Evolutionary conservation across 2,888 invertebrate genomes (phyloP).

Genomic region (Ormyrus nitidulus): DNA sequence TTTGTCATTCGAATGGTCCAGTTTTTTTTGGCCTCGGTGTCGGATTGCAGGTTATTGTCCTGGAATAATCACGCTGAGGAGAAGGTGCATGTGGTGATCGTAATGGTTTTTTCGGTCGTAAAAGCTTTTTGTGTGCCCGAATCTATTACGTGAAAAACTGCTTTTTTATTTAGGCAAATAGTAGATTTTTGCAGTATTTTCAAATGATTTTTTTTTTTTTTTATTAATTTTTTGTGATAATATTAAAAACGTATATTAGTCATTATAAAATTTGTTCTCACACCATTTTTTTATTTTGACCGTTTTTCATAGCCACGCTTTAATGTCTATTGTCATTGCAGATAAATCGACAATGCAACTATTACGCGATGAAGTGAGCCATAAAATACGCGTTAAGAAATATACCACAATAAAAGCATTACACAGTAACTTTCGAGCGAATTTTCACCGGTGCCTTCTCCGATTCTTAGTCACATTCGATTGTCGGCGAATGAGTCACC

Average conservation of each 20-base stretch:
- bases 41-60: conserved; percentile 4
- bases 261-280: no score
- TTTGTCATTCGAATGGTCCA: conserved; percentile 41
- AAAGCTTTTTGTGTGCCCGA: no score
- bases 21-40: conserved; percentile 17
- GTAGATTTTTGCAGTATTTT: no score
- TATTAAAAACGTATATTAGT: no score
- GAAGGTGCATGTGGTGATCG: background rate
- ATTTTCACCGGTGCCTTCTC: background rate
- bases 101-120: conserved; percentile 4
- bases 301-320: no score
- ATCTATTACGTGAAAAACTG: no score
- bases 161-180: no score
- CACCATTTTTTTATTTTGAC: no score
- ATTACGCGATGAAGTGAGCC: conserved; percentile 3
- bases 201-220: no score
- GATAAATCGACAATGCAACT: background rate
- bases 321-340: no score
- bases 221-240: no score
- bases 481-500: conserved; percentile 16
- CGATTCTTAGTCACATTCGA: background rate
- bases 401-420: conserved; percentile 14
- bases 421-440: background rate
- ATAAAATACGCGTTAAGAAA: conserved; percentile 4
- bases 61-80: background rate